Evolutionary conservation across 2,888 invertebrate genomes (phyloP), one percentile per base, ranked within the genome.

Genomic region (Thymelicus sylvestris): DNA sequence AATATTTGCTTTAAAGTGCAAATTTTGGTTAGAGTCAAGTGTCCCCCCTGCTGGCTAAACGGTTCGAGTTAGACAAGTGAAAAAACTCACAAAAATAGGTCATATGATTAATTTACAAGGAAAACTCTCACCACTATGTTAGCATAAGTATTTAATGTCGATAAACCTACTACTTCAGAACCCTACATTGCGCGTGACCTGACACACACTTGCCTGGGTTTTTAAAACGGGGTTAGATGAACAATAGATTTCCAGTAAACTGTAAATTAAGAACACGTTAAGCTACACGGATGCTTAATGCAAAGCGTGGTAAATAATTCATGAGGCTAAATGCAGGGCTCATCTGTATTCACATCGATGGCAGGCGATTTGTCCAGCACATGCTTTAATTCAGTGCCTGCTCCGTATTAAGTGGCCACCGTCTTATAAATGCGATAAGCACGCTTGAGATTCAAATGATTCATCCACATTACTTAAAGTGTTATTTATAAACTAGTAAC

Each of bases 261-360:
- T 55, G 19, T 55, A 55, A 55, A 55, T 55, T 55, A 55, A 55
- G 50, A 19, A 10, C 55, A 19, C 47, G 48, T 59, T 59, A 57
- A 67, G 24, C 52, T 62, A 55, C 52, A 52, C 67, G 61, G 55
- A 64, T 57, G 31, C 47, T 41, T 38, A 47, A 65, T 65, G 59
- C 57, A 50, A 70, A 60, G 19, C 47, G 15, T 60, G 41, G 72
- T 78, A 76, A 77, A 77, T 78, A 76, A 77, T 77, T 72, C 73
- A 77, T 76, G 72, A 73, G 47, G 48, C 39, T 13, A 73, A 72
- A 66, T 71, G 68, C 67, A 67, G 63, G 66, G 38, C 62, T 71
- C 72, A 76, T 75, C 73, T 73, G 72, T 75, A 75, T 76, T 71
- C 76, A 57, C 71, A 57, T 52, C 59, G 52, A 48, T 62, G 38